Base-by-base conservation (phyloP, 2,797 vertebrate species). In the Clarias laeviceps region DNA sequence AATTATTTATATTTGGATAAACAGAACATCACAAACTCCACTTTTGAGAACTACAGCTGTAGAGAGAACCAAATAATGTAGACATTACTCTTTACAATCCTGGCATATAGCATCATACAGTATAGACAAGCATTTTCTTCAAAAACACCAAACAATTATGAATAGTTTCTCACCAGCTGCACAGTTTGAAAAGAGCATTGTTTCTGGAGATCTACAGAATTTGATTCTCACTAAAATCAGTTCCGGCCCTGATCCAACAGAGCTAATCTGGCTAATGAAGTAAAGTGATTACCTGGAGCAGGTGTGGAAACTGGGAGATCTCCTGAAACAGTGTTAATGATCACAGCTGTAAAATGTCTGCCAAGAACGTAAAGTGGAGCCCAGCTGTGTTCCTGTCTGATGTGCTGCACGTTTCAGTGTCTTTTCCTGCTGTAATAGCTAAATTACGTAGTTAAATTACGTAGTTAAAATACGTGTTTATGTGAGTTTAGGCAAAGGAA, bases 361-460 rank as follows among this genome's bases (percentile, higher is more conserved):
- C 45, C n/a, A 18, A 29, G n/a, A 74, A 18, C 24, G 54, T n/a
- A 74, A 54, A 27, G 2, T 6, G 15, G 72, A 74, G n/a, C 45
- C 45, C 72, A 56, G 45, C n/a, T 54, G n/a, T 56, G 72, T 56
- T 74, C 72, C 72, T 74, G 70, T 27, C 45, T 27, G 74, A 77
- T 57, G 29, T 34, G 4, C 54, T 32, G 54, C 27, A 77, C 9
- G 0, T 22, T 24, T 34, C 18, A 12, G 74, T 20, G 54, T 34
- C 9, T 77, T 32, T 32, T 32, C 18, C 8, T 57, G 9, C 27
- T 32, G 4, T 34, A 77, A 57, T 29, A n/a, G 14, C n/a, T 29
- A 74, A 56, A 29, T 7, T 54, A n/a, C n/a, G n/a, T n/a, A n/a
- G n/a, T n/a, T n/a, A n/a, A n/a, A n/a, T n/a, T n/a, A n/a, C n/a